These are phyloP conservation scores for Gorsachius goisagi DNA, from an alignment of 2,113 vertebrate species.

Conservation along the genomic window DNA sequence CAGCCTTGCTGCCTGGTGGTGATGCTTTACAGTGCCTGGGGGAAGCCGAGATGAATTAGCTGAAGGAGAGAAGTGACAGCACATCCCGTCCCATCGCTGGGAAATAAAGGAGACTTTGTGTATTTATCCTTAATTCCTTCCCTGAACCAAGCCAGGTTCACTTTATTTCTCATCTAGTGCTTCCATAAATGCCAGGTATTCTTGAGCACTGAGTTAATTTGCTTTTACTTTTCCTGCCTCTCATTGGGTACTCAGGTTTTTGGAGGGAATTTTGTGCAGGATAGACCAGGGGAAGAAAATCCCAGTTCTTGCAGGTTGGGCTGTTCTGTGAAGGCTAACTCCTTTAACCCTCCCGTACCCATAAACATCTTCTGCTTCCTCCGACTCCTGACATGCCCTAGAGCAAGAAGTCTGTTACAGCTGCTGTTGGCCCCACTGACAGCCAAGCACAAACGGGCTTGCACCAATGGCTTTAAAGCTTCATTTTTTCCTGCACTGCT, in stretches of 20 bases:
- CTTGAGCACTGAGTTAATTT: neutral
- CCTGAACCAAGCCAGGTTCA: neutral
- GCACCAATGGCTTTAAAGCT: neutral
- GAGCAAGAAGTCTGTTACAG: neutral
- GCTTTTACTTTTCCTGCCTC: neutral
- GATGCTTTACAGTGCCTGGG: neutral
- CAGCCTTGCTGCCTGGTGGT: neutral
- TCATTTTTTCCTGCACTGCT: neutral
- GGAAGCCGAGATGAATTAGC: neutral
- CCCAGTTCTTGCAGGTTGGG: neutral
- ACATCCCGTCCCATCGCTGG: fast-evolving
- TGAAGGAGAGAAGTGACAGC: neutral
- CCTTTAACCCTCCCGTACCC: neutral
- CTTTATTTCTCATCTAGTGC: neutral
- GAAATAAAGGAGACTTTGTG: neutral
- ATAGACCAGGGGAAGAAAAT: neutral
- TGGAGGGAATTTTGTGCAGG: neutral
- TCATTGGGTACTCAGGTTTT: neutral
- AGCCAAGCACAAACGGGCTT: neutral
- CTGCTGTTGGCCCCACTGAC: neutral
- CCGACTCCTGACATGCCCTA: fast-evolving
- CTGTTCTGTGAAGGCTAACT: neutral
- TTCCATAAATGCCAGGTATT: neutral
- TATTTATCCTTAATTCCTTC: neutral
- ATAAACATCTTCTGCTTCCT: neutral